Evolutionary conservation across 2,797 vertebrate species (phyloP).

Genomic region (Microctenopoma lineatum): DNA sequence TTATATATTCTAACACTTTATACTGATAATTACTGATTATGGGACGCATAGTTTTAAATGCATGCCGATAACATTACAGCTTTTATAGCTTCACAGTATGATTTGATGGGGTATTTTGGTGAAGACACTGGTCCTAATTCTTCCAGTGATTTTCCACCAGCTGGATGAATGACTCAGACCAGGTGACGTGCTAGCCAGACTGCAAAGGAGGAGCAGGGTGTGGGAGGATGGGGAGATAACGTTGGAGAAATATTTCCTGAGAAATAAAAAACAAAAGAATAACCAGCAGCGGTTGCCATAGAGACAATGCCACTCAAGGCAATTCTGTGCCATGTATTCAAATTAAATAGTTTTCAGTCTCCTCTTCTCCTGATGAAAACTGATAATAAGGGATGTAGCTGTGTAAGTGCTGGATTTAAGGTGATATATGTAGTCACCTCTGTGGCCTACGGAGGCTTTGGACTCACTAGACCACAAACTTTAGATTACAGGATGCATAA

Average conservation of each 20-base stretch:
- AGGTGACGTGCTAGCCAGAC: conserved; percentile 70
- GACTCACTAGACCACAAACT: conserved; percentile 4
- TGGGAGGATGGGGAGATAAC: conserved; percentile 69
- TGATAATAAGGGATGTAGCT: conserved; percentile 28
- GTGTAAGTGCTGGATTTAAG: conserved; percentile 13
- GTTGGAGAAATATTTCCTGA: conserved; percentile 63
- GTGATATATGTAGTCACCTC: conserved; percentile 1
- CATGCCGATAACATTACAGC: conserved; percentile 1
- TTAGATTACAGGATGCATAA: conserved; percentile 20
- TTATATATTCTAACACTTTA: conserved; percentile 7
- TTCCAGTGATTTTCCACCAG: conserved; percentile 71
- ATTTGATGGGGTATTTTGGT: conserved; percentile 25
- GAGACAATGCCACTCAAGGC: conserved; percentile 67
- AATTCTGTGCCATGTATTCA: conserved; percentile 48
- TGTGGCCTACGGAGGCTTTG: neutral
- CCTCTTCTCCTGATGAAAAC: conserved; percentile 28
- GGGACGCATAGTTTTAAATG: neutral
- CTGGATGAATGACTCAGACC: conserved; percentile 75
- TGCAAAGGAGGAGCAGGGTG: conserved; percentile 67
- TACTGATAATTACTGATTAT: neutral
- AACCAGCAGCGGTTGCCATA: conserved; percentile 73
- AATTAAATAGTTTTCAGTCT: conserved; percentile 35
- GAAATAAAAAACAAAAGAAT: conserved; percentile 36
- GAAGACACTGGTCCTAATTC: conserved; percentile 26
- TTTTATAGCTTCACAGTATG: neutral